Base-by-base conservation (phyloP, 2,797 vertebrate genomes). In the Acanthopagrus latus region DNA sequence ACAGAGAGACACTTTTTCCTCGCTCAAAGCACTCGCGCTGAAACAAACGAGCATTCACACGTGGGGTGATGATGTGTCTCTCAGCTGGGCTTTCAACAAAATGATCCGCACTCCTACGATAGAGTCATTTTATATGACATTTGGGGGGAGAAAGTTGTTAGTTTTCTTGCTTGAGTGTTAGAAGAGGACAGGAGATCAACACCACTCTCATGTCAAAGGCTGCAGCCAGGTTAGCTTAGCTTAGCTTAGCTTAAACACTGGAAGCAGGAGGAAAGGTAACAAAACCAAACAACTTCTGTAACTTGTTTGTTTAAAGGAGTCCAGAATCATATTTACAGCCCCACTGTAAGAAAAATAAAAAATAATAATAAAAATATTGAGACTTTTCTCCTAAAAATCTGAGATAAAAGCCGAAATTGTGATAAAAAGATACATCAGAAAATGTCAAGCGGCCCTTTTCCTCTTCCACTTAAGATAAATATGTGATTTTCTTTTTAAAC, bases 111-210 rank as follows among this genome's bases (percentile, higher is more conserved):
- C n/a, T n/a, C 27, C 6, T 3, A 12, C 5, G 7, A 48, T 10
- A 20, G 1, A 29, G 44, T 0, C 27, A n/a, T n/a, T 27, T n/a
- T 0, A 1, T 20, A 17, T 20, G 2, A 17, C 12, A 10, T 23
- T 17, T 43, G 14, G 14, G 7, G 10, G 33, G 46, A 46, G 7
- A 3, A 48, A 33, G 18, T 27, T 14, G 1, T 29, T 63, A 3
- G 0, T 17, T 63, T 46, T 41, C 46, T 50, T 50, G 29, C 44
- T 21, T 21, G 14, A 43, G 12, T 27, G 52, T 55, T 8, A 17
- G 25, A 17, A 10, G 25, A 27, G 16, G 33, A 7, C 29, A 33
- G 29, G 17, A 27, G 54, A 27, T 17, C 25, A 27, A 29, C 7
- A 29, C 7, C 25, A 29, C 25, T 2, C 46, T 5, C 21, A 21